These are phyloP conservation scores for Drosophila bipectinata DNA, from an alignment of 1,140 invertebrate genomes.

Conservation along the genomic window DNA sequence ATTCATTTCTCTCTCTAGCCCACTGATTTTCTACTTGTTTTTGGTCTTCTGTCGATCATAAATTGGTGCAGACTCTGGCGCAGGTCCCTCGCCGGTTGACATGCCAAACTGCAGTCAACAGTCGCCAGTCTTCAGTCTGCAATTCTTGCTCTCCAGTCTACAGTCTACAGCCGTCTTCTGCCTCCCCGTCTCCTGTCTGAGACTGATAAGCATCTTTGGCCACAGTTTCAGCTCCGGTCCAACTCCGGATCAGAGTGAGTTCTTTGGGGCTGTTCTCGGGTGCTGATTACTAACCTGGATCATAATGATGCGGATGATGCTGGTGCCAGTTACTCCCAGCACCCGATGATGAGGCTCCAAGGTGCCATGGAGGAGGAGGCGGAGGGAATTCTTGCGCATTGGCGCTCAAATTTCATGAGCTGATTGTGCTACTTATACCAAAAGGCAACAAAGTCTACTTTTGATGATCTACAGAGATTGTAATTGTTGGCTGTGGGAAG, in stretches of 20 bases:
- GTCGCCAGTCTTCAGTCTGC: conserved; percentile 42
- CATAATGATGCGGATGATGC: conserved; percentile 33
- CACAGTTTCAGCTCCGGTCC: conserved; percentile 18
- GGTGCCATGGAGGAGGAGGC: conserved; percentile 31
- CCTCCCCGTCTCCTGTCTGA: conserved; percentile 56
- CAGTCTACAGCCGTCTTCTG: conserved; percentile 28
- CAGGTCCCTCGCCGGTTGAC: conserved; percentile 34
- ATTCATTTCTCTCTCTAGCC: background rate
- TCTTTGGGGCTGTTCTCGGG: conserved; percentile 37
- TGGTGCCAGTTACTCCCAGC: conserved; percentile 18
- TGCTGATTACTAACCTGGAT: conserved; percentile 47
- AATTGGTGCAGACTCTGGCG: conserved; percentile 68
- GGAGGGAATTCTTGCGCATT: conserved; percentile 59
- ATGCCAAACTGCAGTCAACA: conserved; percentile 52
- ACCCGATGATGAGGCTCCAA: conserved; percentile 27
- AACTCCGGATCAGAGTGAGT: conserved; percentile 19
- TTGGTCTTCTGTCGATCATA: conserved; percentile 73
- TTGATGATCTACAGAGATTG: conserved; percentile 49
- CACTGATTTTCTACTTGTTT: conserved; percentile 23
- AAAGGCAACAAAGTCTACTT: conserved; percentile 48
- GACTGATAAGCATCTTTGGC: conserved; percentile 72
- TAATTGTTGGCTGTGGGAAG: conserved; percentile 42
- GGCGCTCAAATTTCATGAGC: conserved; percentile 74
- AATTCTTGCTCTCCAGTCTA: conserved; percentile 23
- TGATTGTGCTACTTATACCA: conserved; percentile 63